These are phyloP conservation scores for Cheilosia pagana DNA, from an alignment of 2,888 invertebrate species.

Conservation along the genomic window DNA sequence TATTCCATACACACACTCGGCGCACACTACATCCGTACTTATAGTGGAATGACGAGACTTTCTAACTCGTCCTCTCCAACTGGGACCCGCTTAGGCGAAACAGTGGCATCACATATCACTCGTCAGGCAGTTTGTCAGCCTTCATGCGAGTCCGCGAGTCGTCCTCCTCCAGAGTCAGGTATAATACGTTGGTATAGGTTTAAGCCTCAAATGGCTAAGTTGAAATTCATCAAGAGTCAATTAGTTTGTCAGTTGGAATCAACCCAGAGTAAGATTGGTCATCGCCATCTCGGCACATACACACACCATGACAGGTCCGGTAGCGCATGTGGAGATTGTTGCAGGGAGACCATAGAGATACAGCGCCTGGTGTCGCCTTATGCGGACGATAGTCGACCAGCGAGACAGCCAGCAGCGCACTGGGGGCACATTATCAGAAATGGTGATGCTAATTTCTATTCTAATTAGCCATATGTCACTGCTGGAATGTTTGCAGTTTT, in stretches of 20 bases:
- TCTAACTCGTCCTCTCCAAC: conserved; percentile 37
- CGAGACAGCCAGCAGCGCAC: conserved; percentile 32
- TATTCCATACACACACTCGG: conserved; percentile 48
- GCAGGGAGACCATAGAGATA: conserved; percentile 18
- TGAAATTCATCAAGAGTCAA: conserved; percentile 72
- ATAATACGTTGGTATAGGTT: neutral
- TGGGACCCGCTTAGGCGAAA: conserved; percentile 1
- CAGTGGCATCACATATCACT: conserved; percentile 55
- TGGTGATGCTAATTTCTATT: conserved; percentile 75
- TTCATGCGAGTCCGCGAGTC: conserved; percentile 43
- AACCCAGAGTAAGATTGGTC: conserved; percentile 41
- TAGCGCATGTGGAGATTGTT: conserved; percentile 23
- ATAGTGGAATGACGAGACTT: conserved; percentile 48
- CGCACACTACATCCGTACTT: neutral
- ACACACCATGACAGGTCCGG: neutral
- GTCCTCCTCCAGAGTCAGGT: conserved; percentile 33
- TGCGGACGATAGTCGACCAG: conserved; percentile 39
- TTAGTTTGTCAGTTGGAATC: conserved; percentile 71
- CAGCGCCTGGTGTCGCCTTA: conserved; percentile 35
- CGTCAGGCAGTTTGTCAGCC: conserved; percentile 58
- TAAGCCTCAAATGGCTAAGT: conserved; percentile 38
- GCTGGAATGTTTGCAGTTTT: conserved; percentile 65
- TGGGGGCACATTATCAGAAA: conserved; percentile 68
- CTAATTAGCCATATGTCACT: conserved; percentile 75
- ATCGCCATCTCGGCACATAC: conserved; percentile 40